Base-by-base conservation (phyloP, 92 coral and sea anemone genomes). In the Anthopleura xanthogrammica region DNA sequence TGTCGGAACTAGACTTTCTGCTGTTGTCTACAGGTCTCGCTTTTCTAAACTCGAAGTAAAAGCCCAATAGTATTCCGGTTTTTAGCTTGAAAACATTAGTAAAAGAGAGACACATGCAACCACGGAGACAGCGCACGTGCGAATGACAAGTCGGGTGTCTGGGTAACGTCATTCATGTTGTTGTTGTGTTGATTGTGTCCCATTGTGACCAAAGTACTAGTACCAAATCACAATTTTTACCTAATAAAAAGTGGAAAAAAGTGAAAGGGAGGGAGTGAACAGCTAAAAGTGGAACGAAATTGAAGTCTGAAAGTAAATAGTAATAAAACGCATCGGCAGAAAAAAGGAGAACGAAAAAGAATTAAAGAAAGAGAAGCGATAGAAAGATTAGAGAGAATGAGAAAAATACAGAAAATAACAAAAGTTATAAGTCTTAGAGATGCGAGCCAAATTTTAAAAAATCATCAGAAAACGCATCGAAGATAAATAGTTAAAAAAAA, bases 91-190 rank as follows among this genome's bases (percentile, higher is more conserved):
- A 68, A 68, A 68, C 7, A 23, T 68, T 68, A 22, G 74, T 68
- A 64, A n/a, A 64, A 12, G 11, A n/a, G 12, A 22, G 7, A 64
- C 16, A 8, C 29, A 43, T 68, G 1, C 74, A 23, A 12, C 17
- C 1, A 1, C 54, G 54, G 72, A 65, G 72, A n/a, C 72, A 68
- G 46, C 74, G 74, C 74, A 68, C 74, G 74, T 68, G 74, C 24
- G 42, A 68, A 68, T 68, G 70, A 20, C 70, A 20, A 19, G 24
- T 19, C 22, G 74, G 39, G 29, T 62, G 70, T 20, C 70, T 20
- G 23, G 29, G 10, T 68, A 16, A 36, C 74, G 74, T 68, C 20
- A 68, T 29, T 16, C 8, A 16, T 68, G 74, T 68, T 68, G 14
- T 68, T 65, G 13, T 68, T 4, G 74, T 54, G 0, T 0, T 2